Conservation (phyloP, 2,113 vertebrate species). For the Vombatus ursinus region DNA sequence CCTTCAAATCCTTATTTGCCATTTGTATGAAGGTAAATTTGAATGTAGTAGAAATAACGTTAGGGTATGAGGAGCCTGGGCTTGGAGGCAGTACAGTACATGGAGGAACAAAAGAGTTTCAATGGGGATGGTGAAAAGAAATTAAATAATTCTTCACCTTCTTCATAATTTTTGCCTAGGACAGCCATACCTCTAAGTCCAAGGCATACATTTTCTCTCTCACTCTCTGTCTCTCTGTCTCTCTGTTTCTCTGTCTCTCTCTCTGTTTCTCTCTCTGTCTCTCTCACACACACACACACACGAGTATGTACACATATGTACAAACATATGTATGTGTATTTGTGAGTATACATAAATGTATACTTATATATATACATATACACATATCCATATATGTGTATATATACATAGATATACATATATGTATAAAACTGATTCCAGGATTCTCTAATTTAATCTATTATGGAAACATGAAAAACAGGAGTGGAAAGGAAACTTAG, state of each 20-base stretch:
- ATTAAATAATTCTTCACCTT: too few species aligned
- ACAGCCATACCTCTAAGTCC: too few species aligned
- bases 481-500: not conserved
- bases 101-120: too few species aligned
- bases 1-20: not conserved
- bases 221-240: too few species aligned
- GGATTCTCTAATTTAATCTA: not conserved
- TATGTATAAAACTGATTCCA: not conserved
- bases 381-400: not conserved
- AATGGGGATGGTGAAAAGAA: too few species aligned
- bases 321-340: too few species aligned
- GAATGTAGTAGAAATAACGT: not conserved
- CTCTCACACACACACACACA: too few species aligned
- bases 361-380: too few species aligned
- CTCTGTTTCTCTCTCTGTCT: too few species aligned
- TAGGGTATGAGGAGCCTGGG: not conserved
- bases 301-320: not conserved
- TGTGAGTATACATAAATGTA: not conserved
- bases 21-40: not conserved
- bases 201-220: not conserved
- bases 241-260: too few species aligned
- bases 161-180: too few species aligned
- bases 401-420: not conserved
- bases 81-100: not conserved
- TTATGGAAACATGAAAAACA: not conserved